These are phyloP conservation scores for Bolinopsis microptera DNA, from an alignment of 37 sponge, comb jelly and placozoan species.

Conservation along the genomic window DNA sequence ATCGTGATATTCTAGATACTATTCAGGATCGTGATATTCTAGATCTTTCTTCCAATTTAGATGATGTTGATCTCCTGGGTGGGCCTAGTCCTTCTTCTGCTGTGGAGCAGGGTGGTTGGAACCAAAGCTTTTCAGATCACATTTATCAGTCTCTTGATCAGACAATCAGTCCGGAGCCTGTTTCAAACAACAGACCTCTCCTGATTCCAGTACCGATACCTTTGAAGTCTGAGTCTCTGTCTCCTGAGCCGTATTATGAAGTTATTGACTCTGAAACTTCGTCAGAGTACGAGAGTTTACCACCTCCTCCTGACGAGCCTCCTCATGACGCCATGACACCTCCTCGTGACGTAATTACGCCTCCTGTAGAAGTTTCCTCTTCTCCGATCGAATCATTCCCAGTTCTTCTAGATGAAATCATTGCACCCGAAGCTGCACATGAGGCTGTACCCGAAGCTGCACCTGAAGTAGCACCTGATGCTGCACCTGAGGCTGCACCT, in stretches of 20 bases:
- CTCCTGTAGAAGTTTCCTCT: background rate
- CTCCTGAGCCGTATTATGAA: background rate
- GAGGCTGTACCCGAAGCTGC: background rate
- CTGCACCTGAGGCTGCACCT: background rate
- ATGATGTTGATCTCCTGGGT: background rate
- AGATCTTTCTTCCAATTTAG: background rate
- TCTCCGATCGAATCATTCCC: background rate
- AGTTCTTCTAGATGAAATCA: background rate
- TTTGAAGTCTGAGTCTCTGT: background rate
- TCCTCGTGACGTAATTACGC: background rate
- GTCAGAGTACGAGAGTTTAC: background rate
- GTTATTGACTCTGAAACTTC: background rate
- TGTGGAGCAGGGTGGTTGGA: background rate
- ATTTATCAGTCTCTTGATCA: too few relatives aligned
- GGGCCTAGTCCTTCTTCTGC: background rate
- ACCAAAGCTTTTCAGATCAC: too few relatives aligned
- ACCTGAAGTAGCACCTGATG: background rate
- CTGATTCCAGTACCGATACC: constrained; percentile 25
- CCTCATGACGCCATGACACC: background rate
- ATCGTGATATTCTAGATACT: background rate
- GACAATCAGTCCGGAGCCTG: background rate
- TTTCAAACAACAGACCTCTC: background rate
- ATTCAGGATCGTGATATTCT: background rate
- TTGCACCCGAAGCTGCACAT: background rate
- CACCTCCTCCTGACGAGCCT: background rate